Base-by-base conservation (phyloP, 2,888 invertebrate genomes). In the Teinopalpus imperialis region DNA sequence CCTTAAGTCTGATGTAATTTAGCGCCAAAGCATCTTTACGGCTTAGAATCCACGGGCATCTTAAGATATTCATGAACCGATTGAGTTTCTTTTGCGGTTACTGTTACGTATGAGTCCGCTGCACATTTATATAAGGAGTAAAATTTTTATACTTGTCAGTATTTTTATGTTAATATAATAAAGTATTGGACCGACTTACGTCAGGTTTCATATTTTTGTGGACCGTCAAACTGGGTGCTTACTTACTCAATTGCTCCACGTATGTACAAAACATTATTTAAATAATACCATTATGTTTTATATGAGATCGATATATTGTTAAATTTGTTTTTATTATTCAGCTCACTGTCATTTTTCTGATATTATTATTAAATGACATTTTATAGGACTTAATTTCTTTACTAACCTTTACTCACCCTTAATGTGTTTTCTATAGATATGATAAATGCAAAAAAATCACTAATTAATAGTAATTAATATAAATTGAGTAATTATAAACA, bases 41-140 rank as follows among this genome's bases (percentile, higher is more conserved):
- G 21, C 21, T 2, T 16, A 3, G 16, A n/a, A 3, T 16, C 16
- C 20, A 40, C 39, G 18, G 20, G 18, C 20, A 9, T 20, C 27
- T 12, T 34, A 27, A 35, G 10, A 31, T 31, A 41, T 41, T 31
- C 23, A 41, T 27, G 43, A 35, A 34, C 20, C 35, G 21, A 35
- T 43, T 16, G 36, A 30, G 36, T 36, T 30, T 24, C 36, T n/a
- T 36, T 16, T 30, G 26, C 6, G 27, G 27, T 10, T 16, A 10
- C 29, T 16, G 43, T 43, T 43, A 43, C 43, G 43, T 36, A 14
- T 14, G 13, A 16, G 10, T 10, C 20, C 30, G n/a, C n/a, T 10
- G 9, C 10, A 30, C 8, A 20, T n/a, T 34, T 34, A 23, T 2
- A 8, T 32, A 42, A 34, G 12, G 13, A 2, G 10, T 18, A 0